Conservation (phyloP, 2,113 vertebrate species). For the Craseonycteris thonglongyai region DNA sequence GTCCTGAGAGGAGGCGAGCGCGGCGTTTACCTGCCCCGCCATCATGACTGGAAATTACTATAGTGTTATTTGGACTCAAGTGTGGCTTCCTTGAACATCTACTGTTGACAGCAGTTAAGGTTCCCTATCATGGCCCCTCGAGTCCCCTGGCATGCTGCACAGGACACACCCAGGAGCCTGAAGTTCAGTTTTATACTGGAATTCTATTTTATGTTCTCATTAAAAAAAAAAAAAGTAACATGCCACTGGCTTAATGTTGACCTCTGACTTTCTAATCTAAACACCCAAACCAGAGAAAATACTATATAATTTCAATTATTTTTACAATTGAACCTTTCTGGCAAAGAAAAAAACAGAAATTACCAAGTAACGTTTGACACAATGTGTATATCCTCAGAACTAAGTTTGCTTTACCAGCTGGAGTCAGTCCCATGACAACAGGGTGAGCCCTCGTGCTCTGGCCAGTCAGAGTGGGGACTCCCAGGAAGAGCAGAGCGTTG, state of each 20-base stretch:
- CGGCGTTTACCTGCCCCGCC: no score
- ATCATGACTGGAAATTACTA: no score
- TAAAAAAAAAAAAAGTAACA: no score
- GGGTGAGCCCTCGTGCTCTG: neutral
- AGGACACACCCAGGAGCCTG: neutral
- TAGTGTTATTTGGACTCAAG: no score
- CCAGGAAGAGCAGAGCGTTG: neutral
- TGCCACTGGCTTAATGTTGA: neutral
- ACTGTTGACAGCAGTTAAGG: neutral
- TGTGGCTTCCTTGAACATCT: neutral
- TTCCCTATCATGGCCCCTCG: fast-evolving
- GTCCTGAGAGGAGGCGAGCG: no score
- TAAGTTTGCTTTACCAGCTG: neutral
- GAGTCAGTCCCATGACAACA: neutral
- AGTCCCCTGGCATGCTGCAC: fast-evolving
- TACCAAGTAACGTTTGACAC: neutral
- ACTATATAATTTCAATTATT: neutral
- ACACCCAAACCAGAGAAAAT: neutral
- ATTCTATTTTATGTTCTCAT: neutral
- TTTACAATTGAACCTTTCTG: neutral
- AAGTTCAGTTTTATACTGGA: neutral
- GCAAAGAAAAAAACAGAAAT: neutral
- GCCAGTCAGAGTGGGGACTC: neutral
- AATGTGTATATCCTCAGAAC: neutral
- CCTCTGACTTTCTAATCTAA: neutral